Base-by-base conservation (phyloP, 1,140 invertebrate species). In the Tetragonula clypearis region DNA sequence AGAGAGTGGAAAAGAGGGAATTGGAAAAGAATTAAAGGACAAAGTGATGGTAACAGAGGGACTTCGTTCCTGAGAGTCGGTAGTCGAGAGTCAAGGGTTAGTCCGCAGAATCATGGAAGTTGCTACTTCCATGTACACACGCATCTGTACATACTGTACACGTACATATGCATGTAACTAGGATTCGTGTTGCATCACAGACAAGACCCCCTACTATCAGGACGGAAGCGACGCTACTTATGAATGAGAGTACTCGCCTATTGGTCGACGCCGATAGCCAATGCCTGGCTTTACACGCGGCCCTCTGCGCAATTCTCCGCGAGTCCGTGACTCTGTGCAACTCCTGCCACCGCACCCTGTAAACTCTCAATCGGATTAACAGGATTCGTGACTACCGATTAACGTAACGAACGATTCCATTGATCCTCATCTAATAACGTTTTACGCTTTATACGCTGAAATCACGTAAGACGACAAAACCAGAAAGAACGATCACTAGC, bases 191-290 rank as follows among this genome's bases (percentile, higher is more conserved):
- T 78, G 58, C 65, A 68, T 66, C 77, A 65, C 73, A 78, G 65
- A 35, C 65, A n/a, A 84, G 35, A 23, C 30, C 79, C 88, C 86
- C 86, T 86, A 69, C 69, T 79, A 71, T 71, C 19, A 73, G 21
- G n/a, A 87, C 89, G 87, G 86, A 90, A 93, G 89, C 91, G 82
- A 75, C 84, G 84, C 89, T 88, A 92, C 92, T 92, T 92, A 93
- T 93, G 92, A 93, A 93, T 93, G 92, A 91, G 86, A 93, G 88
- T 93, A 88, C 35, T 84, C 83, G 81, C 87, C 72, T 76, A 92
- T 93, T 93, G 92, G 92, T 85, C 75, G 84, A 49, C 26, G 74
- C 72, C 69, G 75, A 90, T 90, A 89, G 87, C 91, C 90, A 89
- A 90, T 91, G 79, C 84, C 79, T 79, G 88, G 30, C 68, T 71